Conservation (phyloP, 2,888 invertebrate species). For the Empis stercorea region DNA sequence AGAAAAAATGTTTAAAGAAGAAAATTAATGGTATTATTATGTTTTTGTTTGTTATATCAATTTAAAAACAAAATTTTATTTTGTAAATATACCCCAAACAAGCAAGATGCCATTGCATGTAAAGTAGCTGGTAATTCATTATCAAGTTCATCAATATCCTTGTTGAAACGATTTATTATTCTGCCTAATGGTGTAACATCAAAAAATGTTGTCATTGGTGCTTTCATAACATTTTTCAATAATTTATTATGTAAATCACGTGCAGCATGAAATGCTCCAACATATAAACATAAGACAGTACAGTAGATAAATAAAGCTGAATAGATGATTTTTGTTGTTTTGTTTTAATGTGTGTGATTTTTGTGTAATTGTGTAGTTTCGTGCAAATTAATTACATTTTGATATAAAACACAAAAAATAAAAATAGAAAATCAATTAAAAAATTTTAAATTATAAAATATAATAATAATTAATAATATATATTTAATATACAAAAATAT, state of each 20-base stretch:
- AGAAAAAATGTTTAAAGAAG: not conserved
- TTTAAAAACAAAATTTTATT: too few species aligned
- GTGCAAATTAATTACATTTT: not conserved
- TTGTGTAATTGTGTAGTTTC: not conserved
- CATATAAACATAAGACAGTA: constrained; percentile 43
- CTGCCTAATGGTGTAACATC: constrained; percentile 56
- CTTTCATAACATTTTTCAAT: constrained; percentile 43
- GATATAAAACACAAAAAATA: constrained; percentile 3
- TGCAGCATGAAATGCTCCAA: constrained; percentile 47
- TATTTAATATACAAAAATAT: not conserved
- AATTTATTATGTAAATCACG: constrained; percentile 44
- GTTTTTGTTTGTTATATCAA: not conserved
- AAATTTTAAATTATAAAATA: not conserved
- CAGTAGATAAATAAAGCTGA: constrained; percentile 41
- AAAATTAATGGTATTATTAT: too few species aligned
- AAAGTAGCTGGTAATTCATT: constrained; percentile 43
- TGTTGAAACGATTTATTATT: constrained; percentile 53
- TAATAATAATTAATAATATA: not conserved
- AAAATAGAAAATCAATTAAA: not conserved
- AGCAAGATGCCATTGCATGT: constrained; percentile 36
- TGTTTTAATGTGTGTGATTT: constrained; percentile 5
- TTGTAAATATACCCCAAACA: constrained; percentile 33
- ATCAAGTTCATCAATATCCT: constrained; percentile 53
- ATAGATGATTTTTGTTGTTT: too few species aligned
- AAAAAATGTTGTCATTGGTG: constrained; percentile 52